Evolutionary conservation across 1,140 invertebrate species (phyloP).

Genomic region (Leptopilina clavipes): DNA sequence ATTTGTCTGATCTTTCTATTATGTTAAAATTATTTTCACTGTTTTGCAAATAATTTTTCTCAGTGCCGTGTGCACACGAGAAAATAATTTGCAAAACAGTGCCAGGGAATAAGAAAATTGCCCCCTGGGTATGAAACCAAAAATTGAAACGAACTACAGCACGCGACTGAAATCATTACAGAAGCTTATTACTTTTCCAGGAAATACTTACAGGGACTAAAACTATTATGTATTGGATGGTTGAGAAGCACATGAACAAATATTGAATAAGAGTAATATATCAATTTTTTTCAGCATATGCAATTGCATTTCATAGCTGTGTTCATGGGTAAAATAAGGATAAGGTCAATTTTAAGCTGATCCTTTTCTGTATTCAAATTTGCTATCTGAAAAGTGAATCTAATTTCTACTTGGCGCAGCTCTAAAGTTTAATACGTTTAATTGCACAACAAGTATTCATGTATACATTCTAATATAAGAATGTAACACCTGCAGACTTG

Average conservation of each 20-base stretch:
- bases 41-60: not conserved
- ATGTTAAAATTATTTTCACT: not conserved
- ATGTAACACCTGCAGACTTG: constrained; percentile 13
- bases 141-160: not conserved
- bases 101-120: not conserved
- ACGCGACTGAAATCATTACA: constrained; percentile 20
- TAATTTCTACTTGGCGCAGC: not conserved
- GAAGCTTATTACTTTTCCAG: constrained; percentile 9
- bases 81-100: not conserved
- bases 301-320: not conserved
- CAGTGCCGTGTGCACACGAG: not conserved
- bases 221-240: not conserved
- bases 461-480: not conserved
- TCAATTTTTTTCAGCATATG: not conserved
- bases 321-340: not conserved
- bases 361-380: not conserved
- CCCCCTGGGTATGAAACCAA: not conserved
- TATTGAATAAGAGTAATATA: not conserved
- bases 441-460: constrained; percentile 25
- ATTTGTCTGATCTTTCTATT: no score
- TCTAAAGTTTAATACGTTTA: constrained; percentile 4
- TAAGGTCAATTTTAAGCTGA: not conserved
- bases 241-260: not conserved
- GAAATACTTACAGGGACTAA: not conserved
- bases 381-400: not conserved